Evolutionary conservation across 2,888 invertebrate genomes (phyloP), one percentile per base, ranked within the genome.

Genomic region (Mayetiola destructor): DNA sequence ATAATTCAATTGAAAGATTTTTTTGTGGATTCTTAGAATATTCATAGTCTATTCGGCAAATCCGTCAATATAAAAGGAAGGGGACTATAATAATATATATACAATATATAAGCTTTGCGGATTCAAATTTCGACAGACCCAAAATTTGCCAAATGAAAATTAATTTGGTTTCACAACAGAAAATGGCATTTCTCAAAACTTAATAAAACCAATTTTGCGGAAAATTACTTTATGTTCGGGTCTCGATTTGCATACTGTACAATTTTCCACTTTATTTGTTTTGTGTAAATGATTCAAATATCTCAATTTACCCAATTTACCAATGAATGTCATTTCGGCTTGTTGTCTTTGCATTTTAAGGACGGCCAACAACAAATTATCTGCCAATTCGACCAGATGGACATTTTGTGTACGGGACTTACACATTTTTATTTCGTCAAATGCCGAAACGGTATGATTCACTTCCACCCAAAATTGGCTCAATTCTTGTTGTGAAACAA

Each of bases 361-460:
- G n/a, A n/a, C n/a, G n/a, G n/a, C n/a, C n/a, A n/a, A n/a, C n/a
- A n/a, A n/a, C n/a, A n/a, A n/a, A n/a, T n/a, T n/a, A n/a, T 35
- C 48, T 35, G 29, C 14, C 18, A 56, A 20, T 40, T 56, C 56
- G 29, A 18, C 23, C n/a, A 40, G 56, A 56, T 56, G 39, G 29
- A 40, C 39, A 20, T 29, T 30, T 18, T 77, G 67, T 57, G 81
- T 66, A 56, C 84, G 71, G 61, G 78, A 76, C 64, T 80, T 82
- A 37, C 82, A 82, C 80, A 86, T 85, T 63, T 79, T 77, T 48
- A 87, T 66, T 69, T 88, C 87, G 69, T 88, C 87, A 59, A 79
- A 75, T 1, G 82, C 80, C 57, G 80, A 75, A 27, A 72, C 67
- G 12, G 68, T 67, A 61, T 67, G 69, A 59, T 72, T 70, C 32